Percentiles rank a stretch among this genome's conserved stretches.
These are phyloP conservation scores for Cydia fagiglandana DNA, from an alignment of 1,140 invertebrate species.

Conservation along the genomic window DNA sequence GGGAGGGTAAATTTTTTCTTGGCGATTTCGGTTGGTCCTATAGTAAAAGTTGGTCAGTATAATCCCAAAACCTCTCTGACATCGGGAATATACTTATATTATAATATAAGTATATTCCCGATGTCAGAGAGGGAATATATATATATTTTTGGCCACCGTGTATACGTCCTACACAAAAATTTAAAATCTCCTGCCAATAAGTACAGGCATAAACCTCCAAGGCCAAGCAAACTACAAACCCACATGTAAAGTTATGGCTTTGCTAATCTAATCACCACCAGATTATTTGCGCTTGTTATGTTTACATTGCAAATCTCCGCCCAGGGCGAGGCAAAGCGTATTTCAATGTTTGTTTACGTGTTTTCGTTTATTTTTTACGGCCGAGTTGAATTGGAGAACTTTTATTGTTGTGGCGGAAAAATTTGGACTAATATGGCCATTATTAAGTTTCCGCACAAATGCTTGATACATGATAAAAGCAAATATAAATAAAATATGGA, in stretches of 20 bases:
- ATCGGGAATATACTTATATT: no score
- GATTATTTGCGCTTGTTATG: neutral
- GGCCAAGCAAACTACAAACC: neutral
- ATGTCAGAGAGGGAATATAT: no score
- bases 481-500: no score
- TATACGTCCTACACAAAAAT: neutral
- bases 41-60: no score
- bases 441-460: neutral
- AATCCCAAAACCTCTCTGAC: no score
- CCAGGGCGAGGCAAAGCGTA: neutral
- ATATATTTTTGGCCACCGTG: no score
- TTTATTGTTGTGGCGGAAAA: neutral
- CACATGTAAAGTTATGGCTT: neutral
- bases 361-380: neutral
- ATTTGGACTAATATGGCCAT: neutral
- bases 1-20: no score
- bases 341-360: neutral
- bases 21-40: no score
- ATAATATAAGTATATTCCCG: no score
- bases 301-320: neutral
- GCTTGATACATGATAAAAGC: no score
- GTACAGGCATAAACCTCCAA: neutral
- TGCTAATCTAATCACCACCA: conserved; percentile 1
- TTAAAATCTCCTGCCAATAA: neutral
- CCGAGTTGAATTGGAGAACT: neutral